phyloP scores from a whole-genome alignment of 2,888 invertebrate species.

The Habroteleia sp. region DNA sequence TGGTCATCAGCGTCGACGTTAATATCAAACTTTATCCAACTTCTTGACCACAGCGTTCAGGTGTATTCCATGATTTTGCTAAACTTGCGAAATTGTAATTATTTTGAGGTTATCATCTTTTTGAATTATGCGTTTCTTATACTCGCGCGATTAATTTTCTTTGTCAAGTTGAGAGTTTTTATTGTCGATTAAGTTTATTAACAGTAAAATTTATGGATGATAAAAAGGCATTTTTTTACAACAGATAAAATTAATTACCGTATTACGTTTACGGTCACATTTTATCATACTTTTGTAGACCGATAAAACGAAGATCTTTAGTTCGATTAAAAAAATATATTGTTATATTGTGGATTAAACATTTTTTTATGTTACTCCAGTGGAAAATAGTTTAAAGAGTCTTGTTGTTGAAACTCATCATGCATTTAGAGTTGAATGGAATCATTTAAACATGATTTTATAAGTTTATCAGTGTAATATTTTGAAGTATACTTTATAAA shows the following conservation, averaged over 20 bases:
- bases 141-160: conserved; percentile 12
- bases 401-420: too few species aligned
- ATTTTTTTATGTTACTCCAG: conserved; percentile 5
- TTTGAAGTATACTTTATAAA: too few species aligned
- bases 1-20: conserved; percentile 13
- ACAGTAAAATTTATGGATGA: conserved; percentile 24
- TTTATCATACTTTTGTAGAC: conserved; percentile 14
- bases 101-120: background rate
- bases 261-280: conserved; percentile 6
- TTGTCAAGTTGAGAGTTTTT: conserved; percentile 5
- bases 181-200: conserved; percentile 38
- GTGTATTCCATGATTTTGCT: conserved; percentile 7
- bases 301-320: conserved; percentile 12
- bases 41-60: conserved; percentile 2
- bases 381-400: too few species aligned
- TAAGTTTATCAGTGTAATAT: too few species aligned
- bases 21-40: conserved; percentile 11
- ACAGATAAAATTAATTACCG: conserved; percentile 29
- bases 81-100: background rate
- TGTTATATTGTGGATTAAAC: conserved; percentile 6
- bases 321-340: background rate
- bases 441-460: too few species aligned
- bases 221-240: conserved; percentile 26
- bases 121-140: conserved; percentile 5
- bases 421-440: too few species aligned